Base-by-base conservation (phyloP, 1,140 invertebrate species). In the Penaeus chinensis region DNA sequence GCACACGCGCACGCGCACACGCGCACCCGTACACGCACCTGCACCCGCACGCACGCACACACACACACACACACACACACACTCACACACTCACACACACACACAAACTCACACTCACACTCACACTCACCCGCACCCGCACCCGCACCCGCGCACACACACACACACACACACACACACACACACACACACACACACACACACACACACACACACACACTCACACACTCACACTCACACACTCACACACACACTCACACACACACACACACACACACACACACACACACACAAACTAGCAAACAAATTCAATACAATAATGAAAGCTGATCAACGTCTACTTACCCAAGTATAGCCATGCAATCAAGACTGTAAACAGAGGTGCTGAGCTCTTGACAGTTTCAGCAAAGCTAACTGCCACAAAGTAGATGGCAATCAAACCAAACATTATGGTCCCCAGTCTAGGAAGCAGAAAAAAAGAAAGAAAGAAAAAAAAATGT, bases 381-480 rank as follows among this genome's bases (percentile, higher is more conserved):
- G 96, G 96, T 37, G 96, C 96, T 42, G 96, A 96, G 92, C 95
- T 96, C 92, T 97, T 97, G 24, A 97, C 95, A 27, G 96, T 97
- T 92, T 97, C 96, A 62, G 96, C 96, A 92, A 97, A 97, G 92
- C 96, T 96, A 42, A 97, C 96, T 82, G 96, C 95, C 82, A 97
- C 95, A 93, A 95, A 96, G 93, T 96, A 96, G 63, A 97, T 93
- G 16, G 96, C 95, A 66, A 96, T 93, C 88, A 97, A 92, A 85
- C 96, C 96, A 91, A 95, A 92, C 82, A 96, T 93, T 20, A 94
- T 91, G 7, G 85, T 87, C 1, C 89, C 89, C 19, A 87, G 60
- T 71, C 89, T 89, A 84, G n/a, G 71, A 32, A 32, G 32, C 0
- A 32, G 2, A 2, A 32, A 32, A 32, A 2, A 32, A 82, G 84